Evolutionary conservation across 2,888 invertebrate species (phyloP), one percentile per base, ranked within the genome.

Genomic region (Onchidella celtica): DNA sequence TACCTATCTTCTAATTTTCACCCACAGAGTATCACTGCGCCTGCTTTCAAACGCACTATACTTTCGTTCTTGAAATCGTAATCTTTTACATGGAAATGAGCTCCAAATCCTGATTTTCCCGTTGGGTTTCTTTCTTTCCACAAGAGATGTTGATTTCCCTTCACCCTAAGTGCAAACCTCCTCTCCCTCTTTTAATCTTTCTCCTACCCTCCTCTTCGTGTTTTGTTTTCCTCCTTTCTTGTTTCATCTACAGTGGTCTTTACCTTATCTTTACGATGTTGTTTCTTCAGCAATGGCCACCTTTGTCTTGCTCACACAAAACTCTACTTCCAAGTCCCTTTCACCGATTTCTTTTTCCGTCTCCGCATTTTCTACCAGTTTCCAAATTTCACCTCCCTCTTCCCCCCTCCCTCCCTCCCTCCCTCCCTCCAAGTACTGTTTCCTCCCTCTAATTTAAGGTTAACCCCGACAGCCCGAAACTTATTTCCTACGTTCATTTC

Each of bases 401-500:
- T 65, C 11, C 2, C n/a, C 47, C 21, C 32, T 70, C 17, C 24
- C 24, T 63, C 38, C 17, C 29, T 38, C 21, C 38, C 2, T 2
- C 61, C 24, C 27, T 38, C 40, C 63, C 27, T 36, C 40, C 65
- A 70, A 70, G n/a, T 57, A 21, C 47, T 32, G 9, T 36, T 61
- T 47, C 47, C 47, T 6, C 24, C 24, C 38, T 38, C 36, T 73
- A 73, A 73, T 73, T 73, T 73, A 27, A 34, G 61, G 21, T 3
- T 59, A 59, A 59, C 17, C 73, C 1, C 14, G 3, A 4, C 1
- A 59, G 61, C 55, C 73, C 14, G 27, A 36, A 34, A 55, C 73
- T 4, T 73, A 59, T 73, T 36, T 73, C 73, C 59, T 73, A 73
- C 36, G 38, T 61, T 73, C 73, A 73, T 73, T 73, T 73, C 73